Percentiles rank a stretch among this genome's conserved stretches.
Conservation (phyloP, 1,140 invertebrate species). For the Hyles vespertilio region DNA sequence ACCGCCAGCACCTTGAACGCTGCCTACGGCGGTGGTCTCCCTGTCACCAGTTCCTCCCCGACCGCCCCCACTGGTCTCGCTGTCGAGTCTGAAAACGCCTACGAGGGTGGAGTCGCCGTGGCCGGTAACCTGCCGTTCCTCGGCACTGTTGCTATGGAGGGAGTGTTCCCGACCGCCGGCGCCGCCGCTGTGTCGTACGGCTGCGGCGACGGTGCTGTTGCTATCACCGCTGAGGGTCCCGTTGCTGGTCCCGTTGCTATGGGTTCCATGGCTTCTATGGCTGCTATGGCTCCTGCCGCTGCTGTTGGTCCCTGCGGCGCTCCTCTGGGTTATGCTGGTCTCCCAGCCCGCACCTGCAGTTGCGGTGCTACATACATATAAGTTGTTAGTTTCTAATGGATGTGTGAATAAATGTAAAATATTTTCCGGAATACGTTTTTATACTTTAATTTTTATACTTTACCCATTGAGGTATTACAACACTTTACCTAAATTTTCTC, state of each 20-base stretch:
- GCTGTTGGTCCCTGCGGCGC: background rate
- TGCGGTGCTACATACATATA: conserved; percentile 1
- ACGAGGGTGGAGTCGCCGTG: conserved; percentile 29
- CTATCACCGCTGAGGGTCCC: conserved; percentile 8
- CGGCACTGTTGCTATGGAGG: conserved; percentile 19
- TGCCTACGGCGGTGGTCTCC: conserved; percentile 27
- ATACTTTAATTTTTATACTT: too few species aligned
- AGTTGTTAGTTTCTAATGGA: background rate
- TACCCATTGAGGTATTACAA: too few species aligned
- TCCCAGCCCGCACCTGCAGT: background rate
- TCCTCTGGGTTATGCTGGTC: too few species aligned
- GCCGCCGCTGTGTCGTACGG: conserved; percentile 10
- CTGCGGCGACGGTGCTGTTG: conserved; percentile 15
- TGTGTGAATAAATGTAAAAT: too few species aligned
- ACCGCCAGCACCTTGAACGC: background rate
- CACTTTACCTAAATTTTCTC: too few species aligned
- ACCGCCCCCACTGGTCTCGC: conserved; percentile 26
- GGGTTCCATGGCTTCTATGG: background rate
- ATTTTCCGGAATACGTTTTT: too few species aligned
- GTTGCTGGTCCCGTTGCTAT: conserved; percentile 1
- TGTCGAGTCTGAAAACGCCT: conserved; percentile 26
- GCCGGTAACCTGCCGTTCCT: conserved; percentile 29
- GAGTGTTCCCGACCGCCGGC: conserved; percentile 10
- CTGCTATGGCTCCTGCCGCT: background rate
- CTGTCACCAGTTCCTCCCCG: conserved; percentile 20